A percentile compares a stretch with the other conserved stretches of the same genome.
Evolutionary conservation across 2,113 vertebrate species (phyloP).

Genomic region (Halcyon malimbica): DNA sequence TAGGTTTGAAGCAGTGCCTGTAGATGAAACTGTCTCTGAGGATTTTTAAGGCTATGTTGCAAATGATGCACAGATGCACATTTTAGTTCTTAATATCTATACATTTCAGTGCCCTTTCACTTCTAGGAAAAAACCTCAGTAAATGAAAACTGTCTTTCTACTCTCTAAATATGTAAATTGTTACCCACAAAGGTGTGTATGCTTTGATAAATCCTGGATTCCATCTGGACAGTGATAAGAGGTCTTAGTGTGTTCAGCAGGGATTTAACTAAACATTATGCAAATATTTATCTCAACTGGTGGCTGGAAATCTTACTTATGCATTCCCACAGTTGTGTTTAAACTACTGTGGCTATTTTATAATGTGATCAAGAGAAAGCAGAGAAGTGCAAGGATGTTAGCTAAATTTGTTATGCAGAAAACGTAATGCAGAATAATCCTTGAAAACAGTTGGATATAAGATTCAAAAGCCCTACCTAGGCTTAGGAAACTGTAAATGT

Average conservation of each 20-base stretch:
- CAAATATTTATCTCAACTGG: constrained; percentile 58
- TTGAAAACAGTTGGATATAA: constrained; percentile 50
- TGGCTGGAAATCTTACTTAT: constrained; percentile 42
- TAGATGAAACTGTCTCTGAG: neutral
- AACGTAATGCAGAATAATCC: constrained; percentile 52
- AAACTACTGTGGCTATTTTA: constrained; percentile 31
- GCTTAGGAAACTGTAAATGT: neutral
- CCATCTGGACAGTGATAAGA: constrained; percentile 38
- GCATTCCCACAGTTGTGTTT: constrained; percentile 50
- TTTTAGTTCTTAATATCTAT: neutral
- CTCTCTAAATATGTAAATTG: neutral
- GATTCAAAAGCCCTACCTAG: constrained; percentile 38
- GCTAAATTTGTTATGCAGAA: constrained; percentile 42
- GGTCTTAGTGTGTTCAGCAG: neutral
- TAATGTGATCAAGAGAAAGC: constrained; percentile 38
- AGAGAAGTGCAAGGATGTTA: constrained; percentile 28
- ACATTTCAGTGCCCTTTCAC: neutral
- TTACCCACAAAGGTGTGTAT: neutral
- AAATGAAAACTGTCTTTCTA: neutral
- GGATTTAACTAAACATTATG: constrained; percentile 54
- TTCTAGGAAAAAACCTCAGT: neutral
- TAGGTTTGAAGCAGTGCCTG: neutral
- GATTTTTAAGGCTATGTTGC: neutral
- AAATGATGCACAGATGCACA: neutral
- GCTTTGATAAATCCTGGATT: constrained; percentile 30